Evolutionary conservation across 2,797 vertebrate genomes (phyloP).

Genomic region (Hydrolagus colliei): DNA sequence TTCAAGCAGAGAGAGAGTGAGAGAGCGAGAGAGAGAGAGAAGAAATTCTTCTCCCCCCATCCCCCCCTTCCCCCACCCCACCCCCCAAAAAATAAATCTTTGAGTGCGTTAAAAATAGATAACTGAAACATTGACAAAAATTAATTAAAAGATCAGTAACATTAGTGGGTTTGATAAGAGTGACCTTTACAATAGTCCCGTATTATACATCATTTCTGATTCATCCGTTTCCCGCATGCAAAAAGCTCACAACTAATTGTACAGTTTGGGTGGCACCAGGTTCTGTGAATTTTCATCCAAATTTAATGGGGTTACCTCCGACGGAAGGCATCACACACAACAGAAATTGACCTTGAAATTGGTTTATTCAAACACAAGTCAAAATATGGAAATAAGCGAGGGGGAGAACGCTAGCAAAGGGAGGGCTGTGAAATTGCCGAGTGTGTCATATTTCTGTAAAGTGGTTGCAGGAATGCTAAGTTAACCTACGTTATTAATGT

Average conservation of each 20-base stretch:
- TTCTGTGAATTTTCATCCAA: constrained; percentile 32
- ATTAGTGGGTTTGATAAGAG: constrained; percentile 30
- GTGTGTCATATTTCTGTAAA: constrained; percentile 50
- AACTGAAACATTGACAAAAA: constrained; percentile 30
- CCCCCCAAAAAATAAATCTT: constrained; percentile 10
- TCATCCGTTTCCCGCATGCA: constrained; percentile 13
- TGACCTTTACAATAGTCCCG: constrained; percentile 28
- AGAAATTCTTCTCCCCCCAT: no score
- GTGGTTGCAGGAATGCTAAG: constrained; percentile 40
- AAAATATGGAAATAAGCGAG: constrained; percentile 63
- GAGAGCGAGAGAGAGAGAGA: no score
- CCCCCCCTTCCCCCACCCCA: neutral
- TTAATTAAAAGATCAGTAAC: constrained; percentile 31
- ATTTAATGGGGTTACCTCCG: constrained; percentile 60
- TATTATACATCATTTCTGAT: constrained; percentile 31
- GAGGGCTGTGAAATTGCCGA: constrained; percentile 48
- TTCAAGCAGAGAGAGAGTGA: no score
- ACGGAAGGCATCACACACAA: constrained; percentile 49
- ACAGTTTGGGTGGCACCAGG: constrained; percentile 23
- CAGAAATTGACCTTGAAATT: constrained; percentile 67
- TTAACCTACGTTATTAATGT: constrained; percentile 56
- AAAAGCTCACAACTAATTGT: constrained; percentile 27
- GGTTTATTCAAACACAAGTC: constrained; percentile 59
- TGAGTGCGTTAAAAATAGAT: constrained; percentile 30
- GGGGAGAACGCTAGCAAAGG: constrained; percentile 42